phyloP scores from a whole-genome alignment of 1,140 invertebrate genomes.

The Sitodiplosis mosellana region DNA sequence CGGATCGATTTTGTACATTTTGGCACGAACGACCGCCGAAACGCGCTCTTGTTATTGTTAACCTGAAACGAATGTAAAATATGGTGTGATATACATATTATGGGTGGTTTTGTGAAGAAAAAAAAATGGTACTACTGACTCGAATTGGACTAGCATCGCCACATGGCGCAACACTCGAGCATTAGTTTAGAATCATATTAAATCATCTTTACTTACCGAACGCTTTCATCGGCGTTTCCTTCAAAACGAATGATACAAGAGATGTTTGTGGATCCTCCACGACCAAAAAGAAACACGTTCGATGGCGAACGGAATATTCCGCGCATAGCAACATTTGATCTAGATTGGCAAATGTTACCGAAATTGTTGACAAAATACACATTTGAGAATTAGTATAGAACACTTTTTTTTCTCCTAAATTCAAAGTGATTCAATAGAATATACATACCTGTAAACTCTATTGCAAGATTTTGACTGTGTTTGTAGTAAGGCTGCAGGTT shows the following conservation, averaged over 20 bases:
- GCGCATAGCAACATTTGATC: slow-evolving; percentile 17
- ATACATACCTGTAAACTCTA: slow-evolving; percentile 20
- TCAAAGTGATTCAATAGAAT: no score
- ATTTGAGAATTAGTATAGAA: no score
- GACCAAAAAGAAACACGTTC: slow-evolving; percentile 63
- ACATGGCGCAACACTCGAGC: no score
- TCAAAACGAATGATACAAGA: slow-evolving; percentile 30
- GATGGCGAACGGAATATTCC: slow-evolving; percentile 54
- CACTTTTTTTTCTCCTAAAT: no score
- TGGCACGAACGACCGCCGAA: slow-evolving; percentile 33
- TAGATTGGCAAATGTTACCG: not conserved
- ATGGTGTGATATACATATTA: not conserved
- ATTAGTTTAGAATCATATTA: no score
- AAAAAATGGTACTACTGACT: no score
- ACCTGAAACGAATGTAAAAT: slow-evolving; percentile 4
- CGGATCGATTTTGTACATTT: slow-evolving; percentile 17
- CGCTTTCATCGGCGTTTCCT: not conserved
- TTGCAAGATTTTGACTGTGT: slow-evolving; percentile 25
- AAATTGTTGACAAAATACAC: no score
- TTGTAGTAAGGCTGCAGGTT: slow-evolving; percentile 1
- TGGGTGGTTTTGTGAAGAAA: not conserved
- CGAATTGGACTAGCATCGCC: no score
- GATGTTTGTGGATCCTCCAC: slow-evolving; percentile 54
- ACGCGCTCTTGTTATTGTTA: slow-evolving; percentile 40
- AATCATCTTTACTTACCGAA: not conserved